Percentiles rank a stretch among this genome's conserved stretches.
Evolutionary conservation across 2,113 vertebrate species (phyloP).

Genomic region (Macrotis lagotis): DNA sequence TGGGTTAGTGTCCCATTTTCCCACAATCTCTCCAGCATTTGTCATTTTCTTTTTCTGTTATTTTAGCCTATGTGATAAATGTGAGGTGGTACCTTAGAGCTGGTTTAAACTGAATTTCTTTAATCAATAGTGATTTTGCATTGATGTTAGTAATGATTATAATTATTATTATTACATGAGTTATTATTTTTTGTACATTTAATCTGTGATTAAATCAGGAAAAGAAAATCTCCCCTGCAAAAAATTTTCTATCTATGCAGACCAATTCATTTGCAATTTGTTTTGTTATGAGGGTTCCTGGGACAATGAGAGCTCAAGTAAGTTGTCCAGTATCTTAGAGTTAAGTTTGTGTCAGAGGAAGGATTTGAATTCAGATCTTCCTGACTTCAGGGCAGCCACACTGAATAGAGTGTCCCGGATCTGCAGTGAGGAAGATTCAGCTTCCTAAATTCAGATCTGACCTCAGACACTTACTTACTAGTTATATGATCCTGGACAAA

Average conservation of each 20-base stretch:
- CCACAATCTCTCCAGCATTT: background rate
- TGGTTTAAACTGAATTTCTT: background rate
- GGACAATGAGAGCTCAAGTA: background rate
- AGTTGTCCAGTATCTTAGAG: background rate
- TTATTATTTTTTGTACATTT: background rate
- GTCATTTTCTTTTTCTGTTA: background rate
- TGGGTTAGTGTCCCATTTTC: background rate
- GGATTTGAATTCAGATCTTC: background rate
- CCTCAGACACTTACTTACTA: background rate
- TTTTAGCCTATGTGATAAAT: background rate
- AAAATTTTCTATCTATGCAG: background rate
- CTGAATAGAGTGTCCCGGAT: background rate
- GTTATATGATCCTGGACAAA: background rate
- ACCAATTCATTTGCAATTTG: background rate
- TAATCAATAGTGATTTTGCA: background rate
- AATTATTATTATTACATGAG: background rate
- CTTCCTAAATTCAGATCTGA: background rate
- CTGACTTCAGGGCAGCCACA: background rate
- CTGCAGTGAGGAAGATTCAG: background rate
- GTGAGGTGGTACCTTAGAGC: background rate
- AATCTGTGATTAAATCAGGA: background rate
- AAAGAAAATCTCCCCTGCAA: background rate
- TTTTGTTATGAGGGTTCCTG: background rate
- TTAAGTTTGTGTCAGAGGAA: background rate
- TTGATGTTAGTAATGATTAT: background rate